phyloP scores from a whole-genome alignment of 37 sponge, comb jelly and placozoan genomes.

The Dysidea cf. avara region DNA sequence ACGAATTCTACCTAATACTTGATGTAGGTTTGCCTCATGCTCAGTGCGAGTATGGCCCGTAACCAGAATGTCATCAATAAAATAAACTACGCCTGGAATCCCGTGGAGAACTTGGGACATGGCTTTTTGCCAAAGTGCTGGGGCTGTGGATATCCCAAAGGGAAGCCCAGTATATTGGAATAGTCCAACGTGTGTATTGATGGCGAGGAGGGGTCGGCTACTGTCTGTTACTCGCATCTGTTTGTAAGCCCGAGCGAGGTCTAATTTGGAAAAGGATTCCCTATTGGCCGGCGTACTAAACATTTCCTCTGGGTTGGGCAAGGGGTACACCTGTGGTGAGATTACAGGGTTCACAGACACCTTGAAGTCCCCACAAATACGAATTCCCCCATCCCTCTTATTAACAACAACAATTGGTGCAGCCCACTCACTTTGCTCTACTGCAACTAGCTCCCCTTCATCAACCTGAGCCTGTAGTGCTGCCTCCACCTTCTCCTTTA shows the following conservation, averaged over 20 bases:
- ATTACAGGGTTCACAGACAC: slow-evolving; percentile 29
- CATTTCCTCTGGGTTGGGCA: slow-evolving; percentile 19
- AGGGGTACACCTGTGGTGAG: slow-evolving; percentile 6
- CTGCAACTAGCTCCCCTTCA: not conserved
- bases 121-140: slow-evolving; percentile 26
- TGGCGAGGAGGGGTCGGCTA: slow-evolving; percentile 10
- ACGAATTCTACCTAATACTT: too few relatives aligned
- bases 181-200: slow-evolving; percentile 44
- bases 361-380: slow-evolving; percentile 56
- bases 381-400: slow-evolving; percentile 15
- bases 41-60: too few relatives aligned
- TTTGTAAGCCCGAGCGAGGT: slow-evolving; percentile 32
- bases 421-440: slow-evolving; percentile 16
- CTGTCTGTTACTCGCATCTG: slow-evolving; percentile 15
- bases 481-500: too few relatives aligned
- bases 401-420: slow-evolving; percentile 14
- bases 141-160: slow-evolving; percentile 35
- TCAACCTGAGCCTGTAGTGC: not conserved
- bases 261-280: slow-evolving; percentile 16
- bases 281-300: slow-evolving; percentile 7
- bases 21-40: too few relatives aligned
- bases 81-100: too few relatives aligned
- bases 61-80: too few relatives aligned
- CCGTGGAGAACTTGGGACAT: slow-evolving; percentile 16
- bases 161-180: slow-evolving; percentile 32